Evolutionary conservation across 2,888 invertebrate species (phyloP), one percentile per base, ranked within the genome.

Genomic region (Rosalia funebris): DNA sequence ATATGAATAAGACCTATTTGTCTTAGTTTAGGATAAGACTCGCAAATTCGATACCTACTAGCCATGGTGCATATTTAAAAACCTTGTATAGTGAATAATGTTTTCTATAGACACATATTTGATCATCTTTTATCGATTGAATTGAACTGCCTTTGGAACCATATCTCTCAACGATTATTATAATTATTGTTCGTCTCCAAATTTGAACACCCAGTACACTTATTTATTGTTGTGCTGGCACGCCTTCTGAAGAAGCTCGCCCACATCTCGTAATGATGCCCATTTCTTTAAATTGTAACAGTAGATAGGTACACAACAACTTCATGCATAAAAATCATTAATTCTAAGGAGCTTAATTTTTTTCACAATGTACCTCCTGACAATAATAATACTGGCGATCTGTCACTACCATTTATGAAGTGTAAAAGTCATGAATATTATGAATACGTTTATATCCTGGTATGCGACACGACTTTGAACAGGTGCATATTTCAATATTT

Each of bases 251-350:
- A 36, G 12, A 36, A 25, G 25, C 25, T 25, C 25, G 25, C 48
- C 48, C 36, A 48, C 48, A 14, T 36, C 17, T 12, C 3, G 4
- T 32, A 17, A 14, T 37, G 36, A 48, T 19, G 16, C 34, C 19
- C 36, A 62, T 45, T 58, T 44, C 48, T 53, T 57, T 62, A 25
- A 58, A 56, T 44, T 58, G 39, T 57, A 59, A 42, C 58, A 62
- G 50, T 48, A 48, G 48, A 48, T 11, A 44, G 5, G 1, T 48
- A 48, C 48, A 48, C 17, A 48, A 48, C 36, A 37, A 19, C 48
- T 48, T 48, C 48, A 48, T 48, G 19, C 48, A 48, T 48, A 48
- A 48, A 48, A 36, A 36, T 48, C 34, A 48, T 48, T 48, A 48
- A 48, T 48, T 48, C 36, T 36, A 52, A 39, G 45, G 46, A 48